Evolutionary conservation across 2,113 vertebrate genomes (phyloP).

Genomic region (Scolopax mira): DNA sequence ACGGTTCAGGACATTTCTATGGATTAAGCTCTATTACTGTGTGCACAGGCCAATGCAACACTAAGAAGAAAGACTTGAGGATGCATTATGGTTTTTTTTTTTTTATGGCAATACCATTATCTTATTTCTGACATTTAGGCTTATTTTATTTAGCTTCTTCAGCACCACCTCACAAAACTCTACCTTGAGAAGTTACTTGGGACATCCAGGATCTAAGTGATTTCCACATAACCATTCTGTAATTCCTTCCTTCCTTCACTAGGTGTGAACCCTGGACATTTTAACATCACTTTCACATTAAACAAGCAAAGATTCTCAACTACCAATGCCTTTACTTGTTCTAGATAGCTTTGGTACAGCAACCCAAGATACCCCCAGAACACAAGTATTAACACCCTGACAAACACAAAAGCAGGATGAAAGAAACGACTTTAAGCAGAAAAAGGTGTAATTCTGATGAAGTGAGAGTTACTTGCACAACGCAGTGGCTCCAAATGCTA

Average conservation of each 20-base stretch:
- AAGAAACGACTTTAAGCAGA: too few relatives aligned
- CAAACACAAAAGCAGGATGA: not conserved
- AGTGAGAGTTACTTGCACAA: not conserved
- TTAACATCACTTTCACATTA: not conserved
- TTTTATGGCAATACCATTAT: not conserved
- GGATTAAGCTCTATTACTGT: not conserved
- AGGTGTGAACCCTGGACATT: not conserved
- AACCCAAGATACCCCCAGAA: not conserved
- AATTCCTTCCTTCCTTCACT: not conserved
- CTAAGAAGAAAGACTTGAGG: not conserved
- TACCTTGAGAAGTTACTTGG: not conserved
- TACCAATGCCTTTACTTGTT: not conserved
- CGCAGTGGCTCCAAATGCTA: not conserved
- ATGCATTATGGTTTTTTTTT: not conserved
- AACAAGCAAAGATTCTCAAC: not conserved
- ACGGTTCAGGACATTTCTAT: not conserved
- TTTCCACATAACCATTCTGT: not conserved
- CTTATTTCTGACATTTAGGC: not conserved
- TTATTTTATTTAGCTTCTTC: not conserved
- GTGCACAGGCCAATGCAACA: accelerated
- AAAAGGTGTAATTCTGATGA: too few relatives aligned
- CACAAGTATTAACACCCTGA: accelerated
- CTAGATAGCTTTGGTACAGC: not conserved
- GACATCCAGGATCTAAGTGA: not conserved
- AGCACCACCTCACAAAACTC: too few relatives aligned